Evolutionary conservation across 2,888 invertebrate genomes (phyloP), one percentile per base, ranked within the genome.

Genomic region (Calameuta filiformis): DNA sequence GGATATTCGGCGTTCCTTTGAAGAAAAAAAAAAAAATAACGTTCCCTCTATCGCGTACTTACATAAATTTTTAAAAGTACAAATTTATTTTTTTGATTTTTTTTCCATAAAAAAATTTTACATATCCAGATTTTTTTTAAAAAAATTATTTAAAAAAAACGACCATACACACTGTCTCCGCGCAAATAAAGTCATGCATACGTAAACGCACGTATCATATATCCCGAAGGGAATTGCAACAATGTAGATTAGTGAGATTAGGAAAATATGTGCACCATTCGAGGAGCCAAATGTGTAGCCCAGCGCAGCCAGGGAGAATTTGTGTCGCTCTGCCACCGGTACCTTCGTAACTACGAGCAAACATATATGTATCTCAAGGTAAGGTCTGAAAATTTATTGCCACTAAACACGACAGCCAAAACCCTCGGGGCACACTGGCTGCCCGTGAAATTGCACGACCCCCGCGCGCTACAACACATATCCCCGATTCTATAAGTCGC

Each of bases 241-340:
- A 23, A 11, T 11, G 75, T 79, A 81, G 81, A 87, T 86, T 86
- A 85, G 84, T 82, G 82, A 83, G 85, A 86, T 87, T 86, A 85
- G 85, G 83, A 82, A 83, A 84, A 84, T 81, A 84, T 81, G 83
- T 56, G 23, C 9, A 23, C 77, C 77, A 80, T 78, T 80, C 75
- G 79, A 82, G 81, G 81, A 82, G 83, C 85, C 86, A 86, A 87
- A 87, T 85, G 83, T 82, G 84, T 83, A 81, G 82, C 78, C 79
- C 79, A 81, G 83, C 83, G 83, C 82, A 84, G 83, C 81, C 83
- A 83, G 79, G 83, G 83, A 83, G 85, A 87, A 87, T 87, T 87
- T 86, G 87, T 84, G 83, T 83, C 82, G 82, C 81, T 73, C 77
- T 76, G 77, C 78, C 78, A 73, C 35, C 35, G 83, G 82, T 81